Conservation (phyloP, 2,113 vertebrate genomes). For the Nesospiza acunhae region DNA sequence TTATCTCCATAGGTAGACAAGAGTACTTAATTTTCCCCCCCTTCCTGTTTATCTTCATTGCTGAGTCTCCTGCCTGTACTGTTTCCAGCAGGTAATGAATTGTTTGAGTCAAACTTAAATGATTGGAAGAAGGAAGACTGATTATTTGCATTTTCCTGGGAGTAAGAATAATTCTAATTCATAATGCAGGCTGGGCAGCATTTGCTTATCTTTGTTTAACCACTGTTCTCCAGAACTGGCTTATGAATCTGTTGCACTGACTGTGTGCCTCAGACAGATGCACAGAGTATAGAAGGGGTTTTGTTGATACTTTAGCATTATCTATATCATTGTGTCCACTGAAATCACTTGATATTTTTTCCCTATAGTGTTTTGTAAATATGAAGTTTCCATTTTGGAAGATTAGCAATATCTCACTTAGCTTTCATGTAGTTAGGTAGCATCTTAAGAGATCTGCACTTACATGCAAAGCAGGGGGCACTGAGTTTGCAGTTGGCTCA, state of each 20-base stretch:
- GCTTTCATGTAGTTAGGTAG: background rate
- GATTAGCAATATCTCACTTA: background rate
- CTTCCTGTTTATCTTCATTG: background rate
- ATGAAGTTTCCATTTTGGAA: background rate
- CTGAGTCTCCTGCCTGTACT: background rate
- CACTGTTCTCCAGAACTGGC: background rate
- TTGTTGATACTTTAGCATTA: background rate
- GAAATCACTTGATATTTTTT: background rate
- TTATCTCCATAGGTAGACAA: background rate
- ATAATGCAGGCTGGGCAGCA: background rate
- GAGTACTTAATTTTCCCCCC: background rate
- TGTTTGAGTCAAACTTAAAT: background rate
- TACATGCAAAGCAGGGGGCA: background rate
- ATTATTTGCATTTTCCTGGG: background rate
- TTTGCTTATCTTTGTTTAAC: background rate
- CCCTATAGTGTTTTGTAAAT: background rate
- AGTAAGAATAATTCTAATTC: background rate
- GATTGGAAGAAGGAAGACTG: background rate
- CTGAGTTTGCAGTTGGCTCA: background rate
- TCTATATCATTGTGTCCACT: background rate
- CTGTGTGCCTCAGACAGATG: background rate
- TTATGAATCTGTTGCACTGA: background rate
- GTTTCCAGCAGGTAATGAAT: background rate
- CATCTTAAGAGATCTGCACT: background rate
- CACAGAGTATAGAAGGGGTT: background rate